phyloP scores from a whole-genome alignment of 2,888 invertebrate genomes.

The Pseudolycoriella hygida region DNA sequence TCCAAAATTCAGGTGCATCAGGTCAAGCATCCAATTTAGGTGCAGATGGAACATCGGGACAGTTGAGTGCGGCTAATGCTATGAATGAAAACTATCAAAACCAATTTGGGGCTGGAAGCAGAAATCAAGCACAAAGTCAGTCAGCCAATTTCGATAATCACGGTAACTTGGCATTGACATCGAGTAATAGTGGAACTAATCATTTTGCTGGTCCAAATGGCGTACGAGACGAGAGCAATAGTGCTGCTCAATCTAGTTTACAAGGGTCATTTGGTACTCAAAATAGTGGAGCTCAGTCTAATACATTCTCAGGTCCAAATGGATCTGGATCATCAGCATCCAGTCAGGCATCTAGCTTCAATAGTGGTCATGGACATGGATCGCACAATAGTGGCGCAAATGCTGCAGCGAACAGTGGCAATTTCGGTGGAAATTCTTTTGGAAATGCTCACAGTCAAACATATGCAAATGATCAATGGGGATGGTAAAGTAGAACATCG shows the following conservation, averaged over 20 bases:
- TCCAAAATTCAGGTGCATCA: constrained; percentile 20
- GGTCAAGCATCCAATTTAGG: constrained; percentile 24
- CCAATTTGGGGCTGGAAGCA: constrained; percentile 13
- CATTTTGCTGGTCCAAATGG: constrained; percentile 13
- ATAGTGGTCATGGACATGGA: not conserved
- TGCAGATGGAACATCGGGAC: constrained; percentile 21
- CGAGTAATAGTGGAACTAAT: constrained; percentile 22
- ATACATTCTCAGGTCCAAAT: constrained; percentile 15
- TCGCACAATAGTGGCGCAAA: no score
- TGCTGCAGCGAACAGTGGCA: no score
- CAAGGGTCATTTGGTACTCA: constrained; percentile 17
- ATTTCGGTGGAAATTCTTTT: no score
- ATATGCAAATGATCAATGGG: no score
- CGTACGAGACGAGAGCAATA: constrained; percentile 16
- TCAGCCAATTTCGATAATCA: constrained; percentile 19
- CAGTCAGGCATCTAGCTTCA: constrained; percentile 17
- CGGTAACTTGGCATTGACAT: constrained; percentile 19
- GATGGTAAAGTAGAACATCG: no score
- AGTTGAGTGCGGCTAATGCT: constrained; percentile 23
- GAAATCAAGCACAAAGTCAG: constrained; percentile 23
- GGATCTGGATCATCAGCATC: constrained; percentile 19
- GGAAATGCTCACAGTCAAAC: no score
- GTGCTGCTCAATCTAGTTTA: constrained; percentile 19
- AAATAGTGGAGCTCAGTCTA: constrained; percentile 21
- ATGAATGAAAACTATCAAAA: constrained; percentile 18